Evolutionary conservation across 2,888 invertebrate genomes (phyloP).

Genomic region (Nemoura dubitans): DNA sequence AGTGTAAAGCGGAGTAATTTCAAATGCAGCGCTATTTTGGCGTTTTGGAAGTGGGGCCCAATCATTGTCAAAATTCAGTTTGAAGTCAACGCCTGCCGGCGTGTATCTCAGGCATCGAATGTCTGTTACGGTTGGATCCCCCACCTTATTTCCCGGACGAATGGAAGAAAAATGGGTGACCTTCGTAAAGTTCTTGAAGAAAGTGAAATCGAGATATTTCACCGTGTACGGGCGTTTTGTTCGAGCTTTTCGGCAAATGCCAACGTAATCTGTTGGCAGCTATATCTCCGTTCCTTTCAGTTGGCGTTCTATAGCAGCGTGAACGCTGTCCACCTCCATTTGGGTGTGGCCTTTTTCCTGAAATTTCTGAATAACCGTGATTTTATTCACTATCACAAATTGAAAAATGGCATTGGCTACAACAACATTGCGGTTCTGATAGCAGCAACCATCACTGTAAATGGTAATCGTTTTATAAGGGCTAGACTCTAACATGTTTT

Average conservation of each 20-base stretch:
- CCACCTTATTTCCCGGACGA: slow-evolving; percentile 50
- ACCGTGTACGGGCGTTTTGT: slow-evolving; percentile 48
- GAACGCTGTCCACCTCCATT: slow-evolving; percentile 52
- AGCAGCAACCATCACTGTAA: slow-evolving; percentile 51
- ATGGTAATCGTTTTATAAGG: slow-evolving; percentile 40
- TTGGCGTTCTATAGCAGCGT: slow-evolving; percentile 50
- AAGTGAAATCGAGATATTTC: slow-evolving; percentile 42
- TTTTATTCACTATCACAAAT: slow-evolving; percentile 43
- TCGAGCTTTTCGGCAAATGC: slow-evolving; percentile 45
- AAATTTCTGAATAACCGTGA: slow-evolving; percentile 51
- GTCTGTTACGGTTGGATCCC: slow-evolving; percentile 51
- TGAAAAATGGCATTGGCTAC: slow-evolving; percentile 51
- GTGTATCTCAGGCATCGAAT: slow-evolving; percentile 38
- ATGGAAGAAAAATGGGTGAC: slow-evolving; percentile 46
- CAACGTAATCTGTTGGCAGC: slow-evolving; percentile 48
- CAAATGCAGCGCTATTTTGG: not conserved
- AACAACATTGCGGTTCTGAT: slow-evolving; percentile 50
- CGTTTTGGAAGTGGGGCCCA: slow-evolving; percentile 14
- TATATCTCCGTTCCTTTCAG: slow-evolving; percentile 46
- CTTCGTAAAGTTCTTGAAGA: slow-evolving; percentile 42
- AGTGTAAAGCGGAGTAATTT: not conserved
- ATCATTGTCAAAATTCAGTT: not conserved
- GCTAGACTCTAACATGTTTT: not conserved
- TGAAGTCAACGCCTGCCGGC: not conserved
- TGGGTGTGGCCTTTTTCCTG: slow-evolving; percentile 52